These are phyloP conservation scores for Rhagophthalmus giganteus DNA, from an alignment of 2,888 invertebrate species.

Conservation along the genomic window DNA sequence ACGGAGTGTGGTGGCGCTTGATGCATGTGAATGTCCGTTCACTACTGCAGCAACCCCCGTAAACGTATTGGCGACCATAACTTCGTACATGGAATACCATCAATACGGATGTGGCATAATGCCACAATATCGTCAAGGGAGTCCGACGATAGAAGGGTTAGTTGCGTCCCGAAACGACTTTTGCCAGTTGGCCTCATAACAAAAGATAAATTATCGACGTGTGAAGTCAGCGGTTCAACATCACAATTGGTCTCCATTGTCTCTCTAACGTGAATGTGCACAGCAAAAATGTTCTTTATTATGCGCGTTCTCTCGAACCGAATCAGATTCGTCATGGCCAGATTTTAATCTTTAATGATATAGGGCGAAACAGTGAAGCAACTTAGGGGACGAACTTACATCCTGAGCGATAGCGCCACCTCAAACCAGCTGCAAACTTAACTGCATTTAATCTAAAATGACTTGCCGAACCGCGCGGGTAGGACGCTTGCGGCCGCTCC, in stretches of 20 bases:
- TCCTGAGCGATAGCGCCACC: constrained; percentile 6
- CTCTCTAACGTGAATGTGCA: constrained; percentile 27
- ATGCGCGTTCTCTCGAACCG: constrained; percentile 21
- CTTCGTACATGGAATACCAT: constrained; percentile 35
- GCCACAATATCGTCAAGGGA: constrained; percentile 25
- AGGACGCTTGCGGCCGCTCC: constrained; percentile 16
- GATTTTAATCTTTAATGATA: constrained; percentile 35
- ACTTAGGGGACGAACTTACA: constrained; percentile 12
- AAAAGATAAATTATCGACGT: constrained; percentile 48
- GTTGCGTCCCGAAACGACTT: constrained; percentile 40
- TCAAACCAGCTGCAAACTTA: constrained; percentile 7
- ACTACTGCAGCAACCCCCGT: constrained; percentile 23
- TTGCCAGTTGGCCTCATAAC: constrained; percentile 48
- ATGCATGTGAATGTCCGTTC: constrained; percentile 45
- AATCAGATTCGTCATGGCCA: constrained; percentile 30
- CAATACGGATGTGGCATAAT: constrained; percentile 35
- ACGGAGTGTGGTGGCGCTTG: constrained; percentile 43
- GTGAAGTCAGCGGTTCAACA: constrained; percentile 39
- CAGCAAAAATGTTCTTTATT: constrained; percentile 25
- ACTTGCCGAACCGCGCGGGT: constrained; percentile 19
- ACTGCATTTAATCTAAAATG: constrained; percentile 21
- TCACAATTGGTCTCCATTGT: constrained; percentile 38
- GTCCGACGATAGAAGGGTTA: constrained; percentile 20
- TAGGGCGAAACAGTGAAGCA: constrained; percentile 16
- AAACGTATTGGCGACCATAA: constrained; percentile 30